Conservation (phyloP, 2,113 vertebrate genomes). For the Gallinago jamesoni region DNA sequence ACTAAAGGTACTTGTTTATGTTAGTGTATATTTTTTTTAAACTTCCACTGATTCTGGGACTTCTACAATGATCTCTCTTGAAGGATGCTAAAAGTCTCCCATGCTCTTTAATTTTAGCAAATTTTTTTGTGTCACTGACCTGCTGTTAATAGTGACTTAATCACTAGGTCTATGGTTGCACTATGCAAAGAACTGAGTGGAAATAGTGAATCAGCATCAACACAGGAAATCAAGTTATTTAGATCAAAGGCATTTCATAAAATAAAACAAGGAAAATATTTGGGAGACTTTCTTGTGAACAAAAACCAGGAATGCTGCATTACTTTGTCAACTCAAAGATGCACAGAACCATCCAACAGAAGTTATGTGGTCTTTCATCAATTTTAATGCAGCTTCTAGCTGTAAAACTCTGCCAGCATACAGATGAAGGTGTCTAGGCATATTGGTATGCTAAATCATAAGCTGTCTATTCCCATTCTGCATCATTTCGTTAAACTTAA, state of each 20-base stretch:
- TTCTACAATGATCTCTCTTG: background rate
- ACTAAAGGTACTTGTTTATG: background rate
- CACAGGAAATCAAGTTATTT: background rate
- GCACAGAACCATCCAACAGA: background rate
- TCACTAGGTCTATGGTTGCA: background rate
- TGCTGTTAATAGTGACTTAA: background rate
- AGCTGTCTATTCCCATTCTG: slow-evolving; percentile 32
- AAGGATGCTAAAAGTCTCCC: background rate
- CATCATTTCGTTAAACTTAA: slow-evolving; percentile 13
- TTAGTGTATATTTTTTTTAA: background rate
- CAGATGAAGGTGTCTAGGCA: slow-evolving; percentile 63
- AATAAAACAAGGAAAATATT: background rate
- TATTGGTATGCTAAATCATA: slow-evolving; percentile 36
- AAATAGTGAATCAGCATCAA: background rate
- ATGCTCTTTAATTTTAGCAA: background rate
- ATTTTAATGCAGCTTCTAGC: slow-evolving; percentile 50
- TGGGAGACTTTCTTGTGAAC: background rate
- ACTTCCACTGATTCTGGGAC: background rate
- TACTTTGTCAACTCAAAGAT: slow-evolving; percentile 6
- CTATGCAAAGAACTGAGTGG: background rate
- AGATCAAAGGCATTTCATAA: background rate
- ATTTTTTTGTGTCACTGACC: background rate
- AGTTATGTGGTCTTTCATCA: slow-evolving; percentile 21
- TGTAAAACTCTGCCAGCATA: slow-evolving; percentile 48
- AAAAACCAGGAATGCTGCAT: background rate